Evolutionary conservation across 2,888 invertebrate genomes (phyloP), one percentile per base, ranked within the genome.

Genomic region (Lithophane socia): DNA sequence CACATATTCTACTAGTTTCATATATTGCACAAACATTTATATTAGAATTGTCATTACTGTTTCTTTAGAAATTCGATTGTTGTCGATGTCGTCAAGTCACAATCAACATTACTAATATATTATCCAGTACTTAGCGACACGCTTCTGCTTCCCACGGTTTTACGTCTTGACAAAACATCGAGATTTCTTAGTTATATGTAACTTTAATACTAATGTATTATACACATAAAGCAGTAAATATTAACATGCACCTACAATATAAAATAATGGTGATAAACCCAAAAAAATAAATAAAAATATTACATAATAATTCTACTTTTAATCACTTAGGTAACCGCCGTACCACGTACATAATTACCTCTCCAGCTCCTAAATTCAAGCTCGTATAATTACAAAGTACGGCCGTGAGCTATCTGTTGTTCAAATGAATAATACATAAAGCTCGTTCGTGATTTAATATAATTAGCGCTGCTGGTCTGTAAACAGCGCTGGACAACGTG

Each of bases 391-490:
- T 63, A 64, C 58, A 52, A 65, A 56, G n/a, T 29, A n/a, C 21
- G 18, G 52, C 13, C 37, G n/a, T 67, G 63, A 67, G 67, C 66
- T 69, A 78, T 66, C 24, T 69, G 61, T 61, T 42, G n/a, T 67
- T 64, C 47, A 64, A 60, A 61, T 69, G 47, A 71, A 73, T 79
- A 54, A 79, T 73, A 78, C 73, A 73, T 73, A 56, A 47, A 44
- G 54, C 24, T 44, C 54, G 71, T 84, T 75, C 68, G 82, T 80
- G 80, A 68, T 79, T 80, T 56, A 37, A 49, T 65, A 75, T 68
- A 68, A 84, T 79, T 72, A 80, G 56, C 24, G 49, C 68, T 49
- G 29, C 21, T 13, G 29, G n/a, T 56, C 49, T 13, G 49, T 37
- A 52, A 44, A 54, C 44, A 49, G 65, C 52, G 56, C 60, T 56